Evolutionary conservation across 2,797 vertebrate species (phyloP), one percentile per base, ranked within the genome.

Genomic region (Cetoscarus ocellatus): DNA sequence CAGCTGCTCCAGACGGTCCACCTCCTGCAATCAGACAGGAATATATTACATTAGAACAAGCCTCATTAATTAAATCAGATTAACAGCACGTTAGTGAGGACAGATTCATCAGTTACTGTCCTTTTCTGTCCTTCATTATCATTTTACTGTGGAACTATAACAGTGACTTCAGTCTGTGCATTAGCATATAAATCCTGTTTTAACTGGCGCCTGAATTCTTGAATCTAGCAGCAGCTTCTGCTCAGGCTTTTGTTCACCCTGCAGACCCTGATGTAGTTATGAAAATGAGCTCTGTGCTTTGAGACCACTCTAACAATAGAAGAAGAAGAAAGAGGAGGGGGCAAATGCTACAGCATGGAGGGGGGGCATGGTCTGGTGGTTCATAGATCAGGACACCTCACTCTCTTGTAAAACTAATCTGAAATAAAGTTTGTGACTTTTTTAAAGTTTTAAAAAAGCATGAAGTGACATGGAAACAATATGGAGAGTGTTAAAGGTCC

Each of bases 1-100:
- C 55, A 99, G 93, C 91, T 96, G 97, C 86, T 98, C 97, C 93
- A 96, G 88, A 48, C 95, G 97, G 86, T 98, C 97, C 3, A 94
- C 72, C 83, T 98, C 97, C 98, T 99, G 84, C 1, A 5, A 61
- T 0, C 0, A 62, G 12, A 80, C 1, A 0, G 19, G 6, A 36
- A 18, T 0, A 0, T 8, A 15, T 45, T 17, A 0, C 18, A n/a
- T 40, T 19, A 6, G 50, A 48, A 42, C 13, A 48, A 1, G 11
- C 42, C 72, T 56, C 54, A 72, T 72, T 54, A 42, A 27, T 43
- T 34, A 7, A 69, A 70, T 3, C 0, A 49, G 58, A 44, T 47
- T 45, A 66, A 34, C 19, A 2, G 40, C 54, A 12, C 0, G 59
- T 55, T 61, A 10, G 44, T 14, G 2, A 1, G n/a, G 48, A 2